Base-by-base conservation (phyloP, 30 jellyfish, hydroid and myxozoan genomes). In the Calvadosia cruxmelitensis region DNA sequence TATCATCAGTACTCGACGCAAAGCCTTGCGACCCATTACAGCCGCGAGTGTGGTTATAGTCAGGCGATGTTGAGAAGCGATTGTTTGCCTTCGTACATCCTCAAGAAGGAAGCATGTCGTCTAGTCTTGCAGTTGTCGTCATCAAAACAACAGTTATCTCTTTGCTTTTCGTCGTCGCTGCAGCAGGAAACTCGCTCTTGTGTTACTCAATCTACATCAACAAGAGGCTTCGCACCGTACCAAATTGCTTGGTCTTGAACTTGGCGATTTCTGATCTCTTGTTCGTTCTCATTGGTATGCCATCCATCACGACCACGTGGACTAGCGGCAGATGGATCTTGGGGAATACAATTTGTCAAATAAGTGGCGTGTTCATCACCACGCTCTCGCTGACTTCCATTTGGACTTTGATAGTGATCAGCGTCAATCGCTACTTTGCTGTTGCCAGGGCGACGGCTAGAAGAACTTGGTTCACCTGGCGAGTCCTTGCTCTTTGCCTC, bases 211-310 rank as follows among this genome's bases (percentile, higher is more conserved):
- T 89, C 27, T 25, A 53, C 73, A 77, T 33, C 64, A 67, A 78
- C 66, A 50, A 61, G 32, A 74, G 84, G 42, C 79, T 89, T 1
- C 80, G 72, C 65, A 81, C 95, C 12, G 33, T 89, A 66, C 92
- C 98, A 23, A 89, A 89, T 71, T 89, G 72, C 53, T 82, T 83
- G 63, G 93, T 89, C 15, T 82, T 82, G 34, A 89, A 82, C 61
- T 77, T 89, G 20, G 98, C 98, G 20, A 66, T 82, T 15, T 92
- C 98, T 5, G 98, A 89, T 63, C 69, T 89, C 10, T 81, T 89
- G 0, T 89, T 74, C 31, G 74, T 78, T 12, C 23, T 78, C 16
- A 81, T 92, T 31, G 93, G 86, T 3, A 72, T 89, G 87, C 93
- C 95, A 2, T 28, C 73, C 70, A 50, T 89, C 29, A 31, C 82